Evolutionary conservation across 2,888 invertebrate species (phyloP), one percentile per base, ranked within the genome.

Genomic region (Dasypolia templi): DNA sequence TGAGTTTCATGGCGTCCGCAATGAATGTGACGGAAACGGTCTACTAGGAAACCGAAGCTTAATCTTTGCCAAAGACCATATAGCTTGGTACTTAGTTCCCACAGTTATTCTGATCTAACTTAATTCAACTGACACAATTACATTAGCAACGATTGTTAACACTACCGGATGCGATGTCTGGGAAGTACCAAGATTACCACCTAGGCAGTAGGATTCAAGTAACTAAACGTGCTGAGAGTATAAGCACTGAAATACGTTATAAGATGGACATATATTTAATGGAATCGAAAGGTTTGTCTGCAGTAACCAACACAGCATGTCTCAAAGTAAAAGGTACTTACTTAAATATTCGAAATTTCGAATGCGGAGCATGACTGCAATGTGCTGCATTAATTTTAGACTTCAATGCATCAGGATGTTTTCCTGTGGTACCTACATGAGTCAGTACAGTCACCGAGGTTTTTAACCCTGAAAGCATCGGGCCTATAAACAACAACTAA

Each of bases 131-230:
- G 69, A 59, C 78, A 72, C 65, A 53, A 71, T 76, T 74, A 68
- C 61, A 72, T 72, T 75, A 66, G 35, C 71, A n/a, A 75, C 66
- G 26, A n/a, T 53, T 56, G 73, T 59, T 69, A 64, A 46, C 56
- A 59, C 75, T 72, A 73, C 83, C 77, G 87, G 87, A 80, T 72
- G 74, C 42, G 17, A 55, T 62, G 44, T 56, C 72, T 51, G 3
- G 32, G 22, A 64, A 11, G 12, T 17, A 70, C 22, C 17, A 32
- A 64, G 26, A 53, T 44, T 29, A 64, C 64, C 32, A 59, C 22
- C 42, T 55, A 55, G 53, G 42, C 55, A 26, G 49, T 56, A 26
- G 22, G 44, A 22, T 68, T 84, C 49, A 75, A 61, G 64, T 75
- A 74, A 51, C 75, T 32, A 17, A 59, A 51, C 32, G n/a, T 29